Percentiles rank a stretch among this genome's conserved stretches.
Conservation (phyloP, 2,888 invertebrate species). For the Drosophila tripunctata region DNA sequence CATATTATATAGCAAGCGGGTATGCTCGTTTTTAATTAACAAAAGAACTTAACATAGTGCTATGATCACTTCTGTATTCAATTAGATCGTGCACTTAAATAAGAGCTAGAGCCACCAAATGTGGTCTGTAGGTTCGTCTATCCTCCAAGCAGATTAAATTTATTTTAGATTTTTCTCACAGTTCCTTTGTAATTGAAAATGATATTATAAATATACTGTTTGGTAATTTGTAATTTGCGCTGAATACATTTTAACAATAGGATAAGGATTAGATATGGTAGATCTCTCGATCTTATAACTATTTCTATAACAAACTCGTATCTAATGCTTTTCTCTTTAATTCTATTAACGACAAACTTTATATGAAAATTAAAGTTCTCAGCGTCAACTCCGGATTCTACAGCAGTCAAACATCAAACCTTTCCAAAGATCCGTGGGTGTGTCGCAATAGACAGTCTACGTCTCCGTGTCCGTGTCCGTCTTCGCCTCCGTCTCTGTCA, state of each 20-base stretch:
- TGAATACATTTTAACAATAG: too few species aligned
- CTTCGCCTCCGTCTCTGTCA: constrained; percentile 25
- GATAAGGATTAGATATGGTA: too few species aligned
- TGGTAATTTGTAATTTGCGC: too few species aligned
- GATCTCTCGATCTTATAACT: too few species aligned
- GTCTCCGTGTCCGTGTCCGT: constrained; percentile 20
- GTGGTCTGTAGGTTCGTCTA: too few species aligned
- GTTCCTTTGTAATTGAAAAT: too few species aligned
- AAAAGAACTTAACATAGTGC: background rate
- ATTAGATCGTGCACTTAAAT: too few species aligned
- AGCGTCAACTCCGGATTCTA: constrained; percentile 2
- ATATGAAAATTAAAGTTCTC: constrained; percentile 19
- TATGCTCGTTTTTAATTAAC: constrained; percentile 26
- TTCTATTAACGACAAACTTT: constrained; percentile 3
- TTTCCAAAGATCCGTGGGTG: constrained; percentile 53
- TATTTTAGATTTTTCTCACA: too few species aligned
- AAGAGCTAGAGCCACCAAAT: too few species aligned
- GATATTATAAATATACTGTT: too few species aligned
- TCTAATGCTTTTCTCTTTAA: background rate
- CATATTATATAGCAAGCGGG: background rate
- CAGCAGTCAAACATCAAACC: constrained; percentile 31
- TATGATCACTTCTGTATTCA: background rate
- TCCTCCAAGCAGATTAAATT: too few species aligned
- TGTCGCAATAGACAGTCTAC: constrained; percentile 39
- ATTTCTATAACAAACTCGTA: too few species aligned